A percentile compares a stretch with the other conserved stretches of the same genome.
phyloP scores from a whole-genome alignment of 1,140 invertebrate genomes.

The Caenorhabditis latens region DNA sequence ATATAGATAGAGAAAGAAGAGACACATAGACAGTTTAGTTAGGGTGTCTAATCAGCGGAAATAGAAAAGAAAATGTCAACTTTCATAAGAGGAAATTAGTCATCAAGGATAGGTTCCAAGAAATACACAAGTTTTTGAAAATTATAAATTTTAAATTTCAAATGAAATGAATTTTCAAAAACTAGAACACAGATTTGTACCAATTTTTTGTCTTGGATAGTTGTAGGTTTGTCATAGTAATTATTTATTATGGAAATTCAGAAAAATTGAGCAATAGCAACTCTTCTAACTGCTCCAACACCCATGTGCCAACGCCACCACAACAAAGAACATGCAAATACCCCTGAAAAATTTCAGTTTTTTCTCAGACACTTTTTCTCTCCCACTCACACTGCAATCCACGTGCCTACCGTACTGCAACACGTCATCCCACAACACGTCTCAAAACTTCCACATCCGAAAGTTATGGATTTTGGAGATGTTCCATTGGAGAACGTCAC shows the following conservation, averaged over 20 bases:
- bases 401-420: background rate
- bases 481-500: conserved; percentile 6
- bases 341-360: background rate
- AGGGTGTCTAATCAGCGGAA: background rate
- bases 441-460: conserved; percentile 13
- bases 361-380: background rate
- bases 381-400: background rate
- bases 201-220: too few relatives aligned
- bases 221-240: too few relatives aligned
- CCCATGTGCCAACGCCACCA: background rate
- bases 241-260: background rate
- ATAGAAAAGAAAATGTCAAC: too few relatives aligned
- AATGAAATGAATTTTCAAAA: too few relatives aligned
- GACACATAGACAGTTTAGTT: background rate
- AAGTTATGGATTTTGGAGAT: background rate
- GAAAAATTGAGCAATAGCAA: too few relatives aligned
- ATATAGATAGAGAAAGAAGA: background rate
- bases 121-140: too few relatives aligned
- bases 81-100: too few relatives aligned
- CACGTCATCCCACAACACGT: background rate
- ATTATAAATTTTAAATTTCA: too few relatives aligned
- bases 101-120: too few relatives aligned
- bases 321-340: background rate
- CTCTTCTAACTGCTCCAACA: background rate
- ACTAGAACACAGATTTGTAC: too few relatives aligned